phyloP scores from a whole-genome alignment of 2,797 vertebrate genomes.

The Dryobates pubescens region DNA sequence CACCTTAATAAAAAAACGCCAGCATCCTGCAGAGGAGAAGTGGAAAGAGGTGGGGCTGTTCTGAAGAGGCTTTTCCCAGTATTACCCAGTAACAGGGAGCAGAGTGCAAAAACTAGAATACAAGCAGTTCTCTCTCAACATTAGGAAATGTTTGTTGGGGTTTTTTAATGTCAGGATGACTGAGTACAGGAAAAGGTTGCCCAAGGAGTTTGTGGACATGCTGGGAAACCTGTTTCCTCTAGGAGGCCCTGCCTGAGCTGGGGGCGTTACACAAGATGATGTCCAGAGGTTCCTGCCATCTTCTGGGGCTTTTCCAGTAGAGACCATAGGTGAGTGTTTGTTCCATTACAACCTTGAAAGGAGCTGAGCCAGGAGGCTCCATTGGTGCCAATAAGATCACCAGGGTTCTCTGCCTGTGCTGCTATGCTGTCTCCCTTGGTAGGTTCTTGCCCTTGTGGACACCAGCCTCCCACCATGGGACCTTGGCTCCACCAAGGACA shows the following conservation, averaged over 20 bases:
- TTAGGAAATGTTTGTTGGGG: not conserved
- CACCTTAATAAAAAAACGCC: not conserved
- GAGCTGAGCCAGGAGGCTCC: not conserved
- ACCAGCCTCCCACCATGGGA: not conserved
- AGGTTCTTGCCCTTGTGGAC: fast-evolving
- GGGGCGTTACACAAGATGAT: fast-evolving
- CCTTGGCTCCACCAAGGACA: too few relatives aligned
- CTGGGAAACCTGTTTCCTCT: not conserved
- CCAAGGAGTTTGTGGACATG: not conserved
- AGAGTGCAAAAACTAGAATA: not conserved
- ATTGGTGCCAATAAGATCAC: not conserved
- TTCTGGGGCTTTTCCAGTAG: not conserved
- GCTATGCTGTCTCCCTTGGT: fast-evolving
- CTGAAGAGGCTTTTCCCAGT: not conserved
- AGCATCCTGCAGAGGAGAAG: not conserved
- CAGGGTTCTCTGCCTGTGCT: not conserved
- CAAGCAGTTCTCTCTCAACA: not conserved
- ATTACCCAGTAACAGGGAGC: not conserved
- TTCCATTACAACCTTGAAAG: not conserved
- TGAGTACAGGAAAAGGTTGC: not conserved
- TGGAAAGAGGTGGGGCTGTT: not conserved
- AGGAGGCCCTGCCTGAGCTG: not conserved
- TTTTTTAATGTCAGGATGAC: not conserved
- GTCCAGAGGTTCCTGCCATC: not conserved
- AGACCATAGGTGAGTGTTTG: fast-evolving